Evolutionary conservation across 1,140 invertebrate species (phyloP), one percentile per base, ranked within the genome.

Genomic region (Euwallacea fornicatus): DNA sequence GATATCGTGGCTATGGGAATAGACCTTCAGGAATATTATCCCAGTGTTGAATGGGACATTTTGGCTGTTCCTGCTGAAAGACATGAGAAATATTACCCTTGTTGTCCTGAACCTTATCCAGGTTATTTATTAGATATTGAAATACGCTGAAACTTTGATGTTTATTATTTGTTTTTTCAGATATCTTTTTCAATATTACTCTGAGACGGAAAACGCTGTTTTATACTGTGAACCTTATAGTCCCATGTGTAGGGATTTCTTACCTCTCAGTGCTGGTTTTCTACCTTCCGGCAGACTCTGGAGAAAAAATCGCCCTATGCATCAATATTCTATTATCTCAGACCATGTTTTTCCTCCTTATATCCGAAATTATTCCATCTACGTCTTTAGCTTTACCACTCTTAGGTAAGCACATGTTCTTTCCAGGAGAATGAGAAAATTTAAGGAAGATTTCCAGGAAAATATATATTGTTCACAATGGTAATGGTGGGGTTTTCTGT

Each of bases 381-480:
- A 99, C 98, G 0, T 99, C 97, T 4, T 83, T 99, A 53, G 97
- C 97, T 0, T 85, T 99, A 42, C 98, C 98, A 7, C 84, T 99
- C 4, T 87, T 99, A 11, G 97, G 98, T 42, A 62, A 46, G 58
- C 42, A 15, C 33, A 13, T 15, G 9, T 58, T 58, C 2, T 58
- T 33, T 58, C 9, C 7, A 58, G 2, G 9, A 58, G 16, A 58
- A n/a, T n/a, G 13, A n/a, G 9, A 58, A 7, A 33, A 16, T 50
- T 11, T 50, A 11, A 11, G 3, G 46, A 13, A 11, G 2, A 2
- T 50, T 68, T 68, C 21, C 16, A 68, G 66, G 66, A 15, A 99
- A 99, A 83, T 99, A 99, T 83, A 87, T 99, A 0, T 87, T 99
- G 0, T 99, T 99, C 81, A 99, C 98, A 2, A 98, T 99, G 96